These are phyloP conservation scores for Chrysotoxum bicinctum DNA, from an alignment of 2,888 invertebrate genomes.

Conservation along the genomic window DNA sequence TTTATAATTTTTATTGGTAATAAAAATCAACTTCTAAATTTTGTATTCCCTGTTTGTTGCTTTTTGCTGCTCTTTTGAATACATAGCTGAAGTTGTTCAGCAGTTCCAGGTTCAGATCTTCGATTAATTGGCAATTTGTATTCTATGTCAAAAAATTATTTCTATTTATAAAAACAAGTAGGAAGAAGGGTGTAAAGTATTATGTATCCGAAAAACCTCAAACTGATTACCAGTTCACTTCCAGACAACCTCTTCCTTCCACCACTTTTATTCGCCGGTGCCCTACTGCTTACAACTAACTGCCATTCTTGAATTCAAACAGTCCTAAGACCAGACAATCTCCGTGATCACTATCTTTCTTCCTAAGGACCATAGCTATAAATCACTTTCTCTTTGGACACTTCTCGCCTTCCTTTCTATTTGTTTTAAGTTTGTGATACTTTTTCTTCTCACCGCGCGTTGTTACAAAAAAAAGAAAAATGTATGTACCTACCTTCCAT, in stretches of 20 bases:
- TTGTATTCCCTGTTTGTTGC: too few relatives aligned
- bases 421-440: neutral
- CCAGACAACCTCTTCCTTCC: neutral
- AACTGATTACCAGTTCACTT: too few relatives aligned
- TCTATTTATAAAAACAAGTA: too few relatives aligned
- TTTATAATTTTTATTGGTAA: too few relatives aligned
- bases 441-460: neutral
- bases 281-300: neutral
- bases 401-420: slow-evolving; percentile 10
- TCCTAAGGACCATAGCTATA: slow-evolving; percentile 27
- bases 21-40: too few relatives aligned
- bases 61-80: too few relatives aligned
- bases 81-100: too few relatives aligned
- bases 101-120: too few relatives aligned
- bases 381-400: slow-evolving; percentile 61
- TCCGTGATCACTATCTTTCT: neutral
- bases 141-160: too few relatives aligned
- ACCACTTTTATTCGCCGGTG: neutral
- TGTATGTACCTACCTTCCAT: slow-evolving; percentile 18
- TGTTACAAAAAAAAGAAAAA: slow-evolving; percentile 13
- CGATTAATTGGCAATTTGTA: too few relatives aligned
- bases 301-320: neutral
- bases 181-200: too few relatives aligned
- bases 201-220: too few relatives aligned
- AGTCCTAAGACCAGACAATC: slow-evolving; percentile 18